A percentile compares a stretch with the other conserved stretches of the same genome.
Conservation (phyloP, 2,888 invertebrate genomes). For the Polymixis lichenea region DNA sequence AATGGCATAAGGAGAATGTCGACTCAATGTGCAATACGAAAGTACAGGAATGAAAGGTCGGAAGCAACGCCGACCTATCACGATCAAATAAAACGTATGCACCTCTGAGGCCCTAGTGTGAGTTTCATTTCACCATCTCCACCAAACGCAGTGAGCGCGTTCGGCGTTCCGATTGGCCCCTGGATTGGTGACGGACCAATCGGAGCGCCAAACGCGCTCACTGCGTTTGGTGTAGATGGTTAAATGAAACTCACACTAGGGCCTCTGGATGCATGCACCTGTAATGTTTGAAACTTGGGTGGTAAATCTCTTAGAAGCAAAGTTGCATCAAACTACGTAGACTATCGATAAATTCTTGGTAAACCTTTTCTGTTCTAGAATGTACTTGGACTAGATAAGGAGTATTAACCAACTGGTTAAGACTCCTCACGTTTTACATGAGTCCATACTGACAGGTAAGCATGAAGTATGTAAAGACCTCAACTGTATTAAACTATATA, state of each 20-base stretch:
- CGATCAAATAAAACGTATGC: conserved; percentile 49
- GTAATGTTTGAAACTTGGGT: conserved; percentile 34
- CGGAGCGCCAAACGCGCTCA: too few species aligned
- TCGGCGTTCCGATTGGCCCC: too few species aligned
- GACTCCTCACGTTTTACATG: too few species aligned
- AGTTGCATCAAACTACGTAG: conserved; percentile 17
- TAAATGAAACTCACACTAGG: too few species aligned
- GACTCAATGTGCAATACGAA: conserved; percentile 58
- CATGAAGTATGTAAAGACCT: background rate
- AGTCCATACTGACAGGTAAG: background rate
- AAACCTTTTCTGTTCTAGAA: background rate
- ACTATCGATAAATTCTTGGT: background rate
- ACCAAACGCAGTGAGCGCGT: too few species aligned
- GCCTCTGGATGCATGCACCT: conserved; percentile 46
- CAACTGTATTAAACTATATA: background rate
- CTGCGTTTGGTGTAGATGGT: too few species aligned
- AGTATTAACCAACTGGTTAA: too few species aligned
- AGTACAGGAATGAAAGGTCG: conserved; percentile 63
- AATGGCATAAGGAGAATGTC: conserved; percentile 46
- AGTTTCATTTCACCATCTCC: too few species aligned
- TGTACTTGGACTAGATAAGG: background rate
- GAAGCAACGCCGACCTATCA: conserved; percentile 61
- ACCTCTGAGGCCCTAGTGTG: too few species aligned
- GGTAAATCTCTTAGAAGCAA: conserved; percentile 38
- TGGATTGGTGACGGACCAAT: too few species aligned